Evolutionary conservation across 1,140 invertebrate species (phyloP), one percentile per base, ranked within the genome.

Genomic region (Drosophila tsacasi): DNA sequence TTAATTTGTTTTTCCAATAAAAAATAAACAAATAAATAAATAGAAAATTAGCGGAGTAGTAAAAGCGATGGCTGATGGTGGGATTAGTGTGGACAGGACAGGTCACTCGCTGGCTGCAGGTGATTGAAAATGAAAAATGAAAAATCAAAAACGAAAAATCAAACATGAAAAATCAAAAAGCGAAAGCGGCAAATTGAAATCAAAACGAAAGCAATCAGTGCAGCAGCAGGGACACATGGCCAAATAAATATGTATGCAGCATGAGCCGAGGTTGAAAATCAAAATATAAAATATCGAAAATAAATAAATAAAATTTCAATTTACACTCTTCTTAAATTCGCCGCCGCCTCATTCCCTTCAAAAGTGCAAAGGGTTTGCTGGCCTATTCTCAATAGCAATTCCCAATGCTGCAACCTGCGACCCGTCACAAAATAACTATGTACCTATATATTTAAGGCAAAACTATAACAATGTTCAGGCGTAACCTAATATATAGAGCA

Each of bases 241-340:
- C 67, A 54, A 71, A 60, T 73, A 50, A 72, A 72, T 72, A 49
- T n/a, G n/a, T n/a, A n/a, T n/a, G n/a, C n/a, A n/a, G 5, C 30
- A 8, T 9, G 32, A 60, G 17, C 66, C 50, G 60, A 71, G 37
- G 54, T 42, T 72, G 44, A 57, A 72, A 72, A 71, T 15, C 67
- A 44, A 52, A 66, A 66, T 52, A 15, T 58, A 72, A 71, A 73
- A 73, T 42, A 59, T 42, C 12, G 54, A 42, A 72, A 72, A 73
- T 73, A 73, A 73, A 73, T 73, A 73, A 73, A 72, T 73, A 60
- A 71, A 42, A 71, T 60, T 60, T 71, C 69, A 73, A 73, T 73
- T 59, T 72, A 57, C 67, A 57, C 63, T 68, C 49, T 46, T 21
- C 47, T 37, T 35, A n/a, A 44, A 37, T 52, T 39, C 40, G 2